Base-by-base conservation (phyloP, 2,113 vertebrate species). In the Nothoprocta perdicaria region DNA sequence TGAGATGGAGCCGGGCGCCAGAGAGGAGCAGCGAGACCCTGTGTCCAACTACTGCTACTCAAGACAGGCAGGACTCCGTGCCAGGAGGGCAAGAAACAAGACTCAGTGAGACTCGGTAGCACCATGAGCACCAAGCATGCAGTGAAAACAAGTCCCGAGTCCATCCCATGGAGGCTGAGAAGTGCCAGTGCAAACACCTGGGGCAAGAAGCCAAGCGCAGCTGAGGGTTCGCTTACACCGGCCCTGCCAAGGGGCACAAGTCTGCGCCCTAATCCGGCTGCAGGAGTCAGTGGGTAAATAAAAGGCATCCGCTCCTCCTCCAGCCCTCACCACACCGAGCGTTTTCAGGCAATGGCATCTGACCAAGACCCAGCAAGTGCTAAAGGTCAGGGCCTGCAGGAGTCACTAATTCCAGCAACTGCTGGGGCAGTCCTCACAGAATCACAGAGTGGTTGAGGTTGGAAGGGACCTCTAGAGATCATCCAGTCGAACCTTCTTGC, bases 351-450 rank as follows among this genome's bases (percentile, higher is more conserved):
- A 63, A 4, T 0, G 0, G n/a, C 63, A 33, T 83, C 76, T 82
- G 82, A 89, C 68, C 82, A 78, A 40, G 35, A 6, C 48, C 15
- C 29, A n/a, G 22, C 38, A 53, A 80, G 55, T 0, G 3, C 72
- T 19, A 46, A 35, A 80, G 90, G 93, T 92, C 93, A 88, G 68
- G 57, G 69, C 89, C 82, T 87, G 82, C 76, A 78, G 79, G 88
- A 94, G 71, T 71, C 76, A 55, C 83, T 88, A 2, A 0, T 40
- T 10, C 41, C 41, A 14, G 41, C 41, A 43, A 43, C 41, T 14
- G 41, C 41, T 43, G 41, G 41, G 41, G 41, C 41, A 12, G 41
- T 43, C 41, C 41, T 38, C 35, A 38, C 35, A 38, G 7, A 38
- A 8, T 38, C 35, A 38, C 35, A 38, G 35, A 38, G 35, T 38